Evolutionary conservation across 2,888 invertebrate species (phyloP).

Genomic region (Euplexia lucipara): DNA sequence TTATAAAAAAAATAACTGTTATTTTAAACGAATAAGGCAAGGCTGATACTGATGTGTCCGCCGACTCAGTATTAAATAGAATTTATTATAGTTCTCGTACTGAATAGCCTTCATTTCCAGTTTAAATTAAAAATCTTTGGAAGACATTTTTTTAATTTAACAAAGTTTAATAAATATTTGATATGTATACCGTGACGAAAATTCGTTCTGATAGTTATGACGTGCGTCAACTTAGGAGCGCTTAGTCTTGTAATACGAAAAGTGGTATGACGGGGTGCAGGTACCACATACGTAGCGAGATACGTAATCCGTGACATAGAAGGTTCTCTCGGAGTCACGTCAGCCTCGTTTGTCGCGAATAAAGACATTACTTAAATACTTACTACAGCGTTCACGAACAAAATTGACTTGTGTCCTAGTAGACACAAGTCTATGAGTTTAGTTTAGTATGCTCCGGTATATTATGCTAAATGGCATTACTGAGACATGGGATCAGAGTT

Average conservation of each 20-base stretch:
- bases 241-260: background rate
- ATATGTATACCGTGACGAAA: conserved; percentile 17
- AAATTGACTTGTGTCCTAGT: no score
- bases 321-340: conserved; percentile 30
- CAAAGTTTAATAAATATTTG: background rate
- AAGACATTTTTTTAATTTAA: background rate
- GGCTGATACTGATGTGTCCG: conserved; percentile 7
- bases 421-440: no score
- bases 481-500: no score
- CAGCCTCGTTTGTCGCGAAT: conserved; percentile 40
- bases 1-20: conserved; percentile 8
- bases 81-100: conserved; percentile 6
- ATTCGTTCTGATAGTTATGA: conserved; percentile 15
- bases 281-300: conserved; percentile 11
- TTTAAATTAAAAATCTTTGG: conserved; percentile 9
- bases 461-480: no score
- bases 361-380: no score
- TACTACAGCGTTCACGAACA: no score
- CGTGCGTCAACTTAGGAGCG: background rate
- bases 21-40: conserved; percentile 13
- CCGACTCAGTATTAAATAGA: conserved; percentile 2
- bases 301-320: conserved; percentile 32
- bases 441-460: no score
- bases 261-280: conserved; percentile 12
- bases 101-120: conserved; percentile 23